Conservation (phyloP, 2,797 vertebrate genomes). For the Eutrigla gurnardus region DNA sequence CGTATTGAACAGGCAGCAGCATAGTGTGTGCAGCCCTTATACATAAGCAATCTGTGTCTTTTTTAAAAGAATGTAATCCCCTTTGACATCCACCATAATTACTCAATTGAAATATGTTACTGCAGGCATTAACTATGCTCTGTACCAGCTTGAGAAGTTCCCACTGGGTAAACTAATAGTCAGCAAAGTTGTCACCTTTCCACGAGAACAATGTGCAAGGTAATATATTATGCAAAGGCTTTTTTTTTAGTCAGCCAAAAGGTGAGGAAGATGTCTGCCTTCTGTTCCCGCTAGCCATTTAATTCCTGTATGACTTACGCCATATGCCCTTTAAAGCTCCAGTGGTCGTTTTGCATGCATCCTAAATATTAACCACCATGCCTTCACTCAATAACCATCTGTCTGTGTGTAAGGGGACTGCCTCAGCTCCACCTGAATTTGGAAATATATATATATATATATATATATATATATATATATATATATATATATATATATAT, state of each 20-base stretch:
- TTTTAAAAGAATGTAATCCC: slow-evolving; percentile 7
- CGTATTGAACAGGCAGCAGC: slow-evolving; percentile 13
- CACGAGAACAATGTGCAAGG: slow-evolving; percentile 42
- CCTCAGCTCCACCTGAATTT: slow-evolving; percentile 59
- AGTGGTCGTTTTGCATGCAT: slow-evolving; percentile 69
- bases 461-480: too few species aligned
- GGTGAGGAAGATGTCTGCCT: slow-evolving; percentile 67
- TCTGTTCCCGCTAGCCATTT: slow-evolving; percentile 71
- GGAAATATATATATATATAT: slow-evolving; percentile 21
- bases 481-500: too few species aligned
- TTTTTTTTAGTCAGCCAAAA: slow-evolving; percentile 67
- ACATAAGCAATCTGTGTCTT: slow-evolving; percentile 8
- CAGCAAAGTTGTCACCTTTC: slow-evolving; percentile 57
- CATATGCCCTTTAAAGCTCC: slow-evolving; percentile 78
- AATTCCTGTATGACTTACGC: slow-evolving; percentile 73
- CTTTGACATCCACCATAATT: slow-evolving; percentile 37
- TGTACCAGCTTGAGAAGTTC: slow-evolving; percentile 41
- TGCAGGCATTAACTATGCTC: slow-evolving; percentile 16
- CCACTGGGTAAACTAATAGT: slow-evolving; percentile 44
- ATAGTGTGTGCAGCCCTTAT: slow-evolving; percentile 3
- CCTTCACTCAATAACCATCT: slow-evolving; percentile 73
- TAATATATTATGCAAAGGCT: slow-evolving; percentile 63
- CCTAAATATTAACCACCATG: slow-evolving; percentile 70
- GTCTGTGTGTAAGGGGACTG: slow-evolving; percentile 43
- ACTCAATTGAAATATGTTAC: slow-evolving; percentile 39